Conservation (phyloP, 2,888 invertebrate genomes). For the Parnassius apollo region DNA sequence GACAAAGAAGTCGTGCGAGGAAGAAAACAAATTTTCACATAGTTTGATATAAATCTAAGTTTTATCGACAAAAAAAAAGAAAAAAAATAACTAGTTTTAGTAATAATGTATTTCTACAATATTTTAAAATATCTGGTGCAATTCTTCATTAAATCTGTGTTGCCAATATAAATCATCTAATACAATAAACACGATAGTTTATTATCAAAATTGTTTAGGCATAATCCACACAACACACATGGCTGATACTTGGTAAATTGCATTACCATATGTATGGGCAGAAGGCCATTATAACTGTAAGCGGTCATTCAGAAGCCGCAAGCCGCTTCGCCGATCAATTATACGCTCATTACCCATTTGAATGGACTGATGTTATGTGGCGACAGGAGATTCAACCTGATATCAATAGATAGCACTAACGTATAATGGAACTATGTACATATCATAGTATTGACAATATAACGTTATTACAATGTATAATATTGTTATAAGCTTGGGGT, state of each 20-base stretch:
- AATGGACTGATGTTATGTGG: constrained; percentile 29
- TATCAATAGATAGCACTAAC: constrained; percentile 7
- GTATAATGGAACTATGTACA: constrained; percentile 4
- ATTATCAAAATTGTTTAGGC: constrained; percentile 1
- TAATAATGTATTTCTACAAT: too few relatives aligned
- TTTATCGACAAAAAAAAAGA: too few relatives aligned
- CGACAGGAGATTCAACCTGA: constrained; percentile 19
- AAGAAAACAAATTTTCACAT: too few relatives aligned
- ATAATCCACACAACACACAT: constrained; percentile 1
- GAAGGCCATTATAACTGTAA: constrained; percentile 26
- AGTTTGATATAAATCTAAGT: too few relatives aligned
- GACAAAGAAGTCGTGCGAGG: too few relatives aligned
- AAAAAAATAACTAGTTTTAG: too few relatives aligned
- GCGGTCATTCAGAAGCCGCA: constrained; percentile 26
- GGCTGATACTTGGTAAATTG: constrained; percentile 29
- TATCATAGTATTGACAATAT: background rate
- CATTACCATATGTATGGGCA: constrained; percentile 33
- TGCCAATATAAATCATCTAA: too few relatives aligned
- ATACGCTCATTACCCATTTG: constrained; percentile 42
- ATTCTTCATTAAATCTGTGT: too few relatives aligned
- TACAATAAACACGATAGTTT: too few relatives aligned
- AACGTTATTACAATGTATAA: too few relatives aligned
- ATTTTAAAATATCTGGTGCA: too few relatives aligned
- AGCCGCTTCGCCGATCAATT: constrained; percentile 40
- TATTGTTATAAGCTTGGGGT: too few relatives aligned